Evolutionary conservation across 1,140 invertebrate species (phyloP), one percentile per base, ranked within the genome.

Genomic region (Drosophila bocki): DNA sequence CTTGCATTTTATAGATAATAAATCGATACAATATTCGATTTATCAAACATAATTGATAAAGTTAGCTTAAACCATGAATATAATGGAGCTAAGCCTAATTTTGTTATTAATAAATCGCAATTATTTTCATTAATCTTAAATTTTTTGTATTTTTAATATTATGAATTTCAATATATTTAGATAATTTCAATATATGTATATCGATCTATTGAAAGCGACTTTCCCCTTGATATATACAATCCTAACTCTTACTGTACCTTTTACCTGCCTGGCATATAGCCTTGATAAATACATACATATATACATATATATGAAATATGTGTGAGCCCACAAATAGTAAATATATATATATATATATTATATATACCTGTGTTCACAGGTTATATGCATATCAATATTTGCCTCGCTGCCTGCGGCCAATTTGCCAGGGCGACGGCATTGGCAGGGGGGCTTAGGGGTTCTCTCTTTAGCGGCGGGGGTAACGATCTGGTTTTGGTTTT

Each of bases 351-450:
- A 13, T 19, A 41, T n/a, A 32, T 60, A 62, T 22, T 17, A 26
- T 7, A 22, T 35, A 12, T 41, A 37, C 19, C 29, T 33, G 68
- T 57, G 33, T 41, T 47, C 64, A 57, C 64, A 57, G 68, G 65
- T 35, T 58, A 59, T 72, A 50, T 72, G 69, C 67, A 72, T 71
- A 72, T 71, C 69, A 72, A 80, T 75, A 44, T 65, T 71, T 75
- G 69, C 61, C 68, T 70, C 77, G 62, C 86, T 71, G 83, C 82
- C 83, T 87, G 79, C 44, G 84, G 82, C 75, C 83, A 86, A 86
- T 86, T 86, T 86, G 63, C 70, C 72, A 76, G 53, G 61, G 63
- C 65, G 59, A 13, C 26, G 53, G 19, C 7, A 0, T 44, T 53
- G 56, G 51, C 59, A 42, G 45, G 42, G 50, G 45, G 45, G 13